These are phyloP conservation scores for Ibidorhyncha struthersii DNA, from an alignment of 2,113 vertebrate genomes.

Conservation along the genomic window DNA sequence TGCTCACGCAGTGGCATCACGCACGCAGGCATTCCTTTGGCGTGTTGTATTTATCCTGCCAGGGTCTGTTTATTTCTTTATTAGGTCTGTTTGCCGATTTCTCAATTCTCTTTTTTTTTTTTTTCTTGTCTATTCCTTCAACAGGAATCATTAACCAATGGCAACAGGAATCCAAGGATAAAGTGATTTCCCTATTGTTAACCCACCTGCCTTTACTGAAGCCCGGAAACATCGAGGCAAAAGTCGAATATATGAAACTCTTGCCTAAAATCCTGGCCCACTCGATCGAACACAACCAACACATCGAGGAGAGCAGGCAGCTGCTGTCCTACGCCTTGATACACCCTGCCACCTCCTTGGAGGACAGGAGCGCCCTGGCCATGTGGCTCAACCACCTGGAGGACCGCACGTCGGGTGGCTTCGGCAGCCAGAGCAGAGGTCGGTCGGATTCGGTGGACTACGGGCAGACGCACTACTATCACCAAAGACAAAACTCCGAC, in stretches of 20 bases:
- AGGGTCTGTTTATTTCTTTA: not conserved
- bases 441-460: conserved; percentile 91
- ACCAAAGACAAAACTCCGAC: conserved; percentile 97
- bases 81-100: not conserved
- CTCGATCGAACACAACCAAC: conserved; percentile 95
- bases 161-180: conserved; percentile 96
- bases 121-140: not conserved
- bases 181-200: conserved; percentile 91
- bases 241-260: conserved; percentile 97
- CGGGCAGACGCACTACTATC: conserved; percentile 87
- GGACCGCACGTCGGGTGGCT: conserved; percentile 87
- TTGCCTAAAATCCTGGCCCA: conserved; percentile 95
- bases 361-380: conserved; percentile 92
- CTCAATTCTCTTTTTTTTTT: not conserved
- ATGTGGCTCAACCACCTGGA: conserved; percentile 99
- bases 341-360: conserved; percentile 94
- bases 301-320: conserved; percentile 97
- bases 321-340: conserved; percentile 97
- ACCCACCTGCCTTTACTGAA: conserved; percentile 96
- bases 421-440: conserved; percentile 75
- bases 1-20: not conserved
- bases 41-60: not conserved
- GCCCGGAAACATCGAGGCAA: conserved; percentile 93
- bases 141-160: conserved; percentile 95
- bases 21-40: not conserved